A percentile compares a stretch with the other conserved stretches of the same genome.
phyloP scores from a whole-genome alignment of 2,888 invertebrate species.

The Catocala nupta region DNA sequence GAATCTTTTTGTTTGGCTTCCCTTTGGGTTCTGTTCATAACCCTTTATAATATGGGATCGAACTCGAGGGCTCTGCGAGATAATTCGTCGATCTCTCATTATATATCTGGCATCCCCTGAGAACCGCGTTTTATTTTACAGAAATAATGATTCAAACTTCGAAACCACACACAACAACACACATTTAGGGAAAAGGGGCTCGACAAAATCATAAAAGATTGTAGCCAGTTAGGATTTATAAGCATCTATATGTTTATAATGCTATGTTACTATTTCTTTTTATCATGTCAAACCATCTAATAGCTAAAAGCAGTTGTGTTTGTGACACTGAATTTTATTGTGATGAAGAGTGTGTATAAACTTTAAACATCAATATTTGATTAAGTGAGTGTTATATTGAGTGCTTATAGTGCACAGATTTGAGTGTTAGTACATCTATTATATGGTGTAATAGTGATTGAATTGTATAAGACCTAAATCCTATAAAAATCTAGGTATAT shows the following conservation, averaged over 20 bases:
- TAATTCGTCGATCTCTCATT: too few relatives aligned
- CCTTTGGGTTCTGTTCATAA: too few relatives aligned
- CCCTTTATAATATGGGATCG: too few relatives aligned
- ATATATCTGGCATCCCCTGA: too few relatives aligned
- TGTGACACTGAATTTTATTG: conserved; percentile 22
- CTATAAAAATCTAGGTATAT: too few relatives aligned
- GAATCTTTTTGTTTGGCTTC: too few relatives aligned
- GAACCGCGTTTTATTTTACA: too few relatives aligned
- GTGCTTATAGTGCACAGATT: neutral
- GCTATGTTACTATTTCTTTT: conserved; percentile 23
- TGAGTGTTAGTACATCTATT: conserved; percentile 3
- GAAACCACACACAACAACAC: conserved; percentile 46
- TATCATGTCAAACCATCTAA: conserved; percentile 24
- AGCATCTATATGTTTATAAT: conserved; percentile 39
- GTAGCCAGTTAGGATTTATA: conserved; percentile 23
- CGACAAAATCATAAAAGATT: conserved; percentile 18
- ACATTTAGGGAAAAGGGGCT: conserved; percentile 31
- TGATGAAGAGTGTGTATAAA: conserved; percentile 10
- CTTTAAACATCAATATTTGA: conserved; percentile 7
- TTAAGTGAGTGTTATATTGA: too few relatives aligned
- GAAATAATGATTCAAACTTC: conserved; percentile 19
- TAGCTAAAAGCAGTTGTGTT: conserved; percentile 44
- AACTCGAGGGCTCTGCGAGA: too few relatives aligned
- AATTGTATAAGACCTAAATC: neutral
- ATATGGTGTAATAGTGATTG: neutral